Evolutionary conservation across 2,797 vertebrate species (phyloP).

Genomic region (Typhlichthys eigenmanni): DNA sequence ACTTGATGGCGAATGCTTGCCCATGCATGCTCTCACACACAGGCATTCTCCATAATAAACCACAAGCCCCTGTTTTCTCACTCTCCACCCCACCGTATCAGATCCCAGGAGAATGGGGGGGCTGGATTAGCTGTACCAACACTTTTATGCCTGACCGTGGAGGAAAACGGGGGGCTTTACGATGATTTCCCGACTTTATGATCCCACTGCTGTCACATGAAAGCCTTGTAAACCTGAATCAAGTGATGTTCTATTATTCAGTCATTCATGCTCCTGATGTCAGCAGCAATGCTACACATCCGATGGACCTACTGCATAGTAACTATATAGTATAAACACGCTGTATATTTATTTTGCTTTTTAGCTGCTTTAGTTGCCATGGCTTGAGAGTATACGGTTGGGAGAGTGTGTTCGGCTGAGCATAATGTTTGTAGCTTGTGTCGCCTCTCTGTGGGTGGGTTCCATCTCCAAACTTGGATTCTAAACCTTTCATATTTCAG

Average conservation of each 20-base stretch:
- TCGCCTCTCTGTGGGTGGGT: conserved; percentile 15
- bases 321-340: neutral
- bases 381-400: neutral
- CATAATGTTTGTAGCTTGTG: conserved; percentile 8
- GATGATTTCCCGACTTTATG: conserved; percentile 60
- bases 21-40: neutral
- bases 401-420: neutral
- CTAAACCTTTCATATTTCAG: conserved; percentile 5
- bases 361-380: neutral
- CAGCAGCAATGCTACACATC: neutral
- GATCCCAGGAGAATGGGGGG: conserved; percentile 23
- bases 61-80: conserved; percentile 39
- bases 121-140: conserved; percentile 43
- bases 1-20: neutral
- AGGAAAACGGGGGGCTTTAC: conserved; percentile 55
- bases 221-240: no score
- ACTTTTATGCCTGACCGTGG: conserved; percentile 60
- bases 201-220: conserved; percentile 9
- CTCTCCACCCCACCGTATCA: conserved; percentile 34
- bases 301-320: neutral
- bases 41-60: conserved; percentile 24
- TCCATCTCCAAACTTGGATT: conserved; percentile 7
- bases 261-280: no score
- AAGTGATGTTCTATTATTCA: no score
- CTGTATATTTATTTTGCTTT: no score